Conservation (phyloP, 2,113 vertebrate species). For the Amazona vittata region DNA sequence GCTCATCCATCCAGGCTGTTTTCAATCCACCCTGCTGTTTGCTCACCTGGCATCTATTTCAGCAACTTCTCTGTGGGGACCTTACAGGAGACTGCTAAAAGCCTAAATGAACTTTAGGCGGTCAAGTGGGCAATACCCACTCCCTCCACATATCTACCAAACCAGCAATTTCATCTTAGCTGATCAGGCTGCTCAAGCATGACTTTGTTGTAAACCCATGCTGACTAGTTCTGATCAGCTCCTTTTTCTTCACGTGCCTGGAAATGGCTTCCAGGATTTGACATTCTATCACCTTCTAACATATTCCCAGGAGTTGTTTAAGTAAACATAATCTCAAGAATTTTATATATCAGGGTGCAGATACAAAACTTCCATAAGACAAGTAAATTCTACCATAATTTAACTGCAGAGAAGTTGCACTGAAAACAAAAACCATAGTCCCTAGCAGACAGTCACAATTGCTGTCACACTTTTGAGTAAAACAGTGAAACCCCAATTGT, state of each 20-base stretch:
- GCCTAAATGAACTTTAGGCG: background rate
- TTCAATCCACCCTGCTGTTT: background rate
- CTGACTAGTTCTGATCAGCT: background rate
- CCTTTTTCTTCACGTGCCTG: background rate
- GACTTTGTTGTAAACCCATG: background rate
- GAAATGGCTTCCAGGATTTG: background rate
- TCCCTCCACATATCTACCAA: background rate
- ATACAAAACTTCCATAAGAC: background rate
- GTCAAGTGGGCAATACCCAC: background rate
- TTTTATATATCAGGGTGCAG: background rate
- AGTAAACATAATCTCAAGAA: background rate
- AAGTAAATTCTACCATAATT: background rate
- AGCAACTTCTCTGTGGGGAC: background rate
- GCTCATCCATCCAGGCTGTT: background rate
- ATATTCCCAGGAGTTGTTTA: background rate
- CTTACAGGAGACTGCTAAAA: background rate
- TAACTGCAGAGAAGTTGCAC: fast-evolving
- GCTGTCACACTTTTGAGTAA: background rate
- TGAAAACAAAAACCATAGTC: background rate
- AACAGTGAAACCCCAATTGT: background rate
- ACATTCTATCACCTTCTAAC: background rate
- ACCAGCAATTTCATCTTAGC: background rate
- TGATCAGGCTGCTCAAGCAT: background rate
- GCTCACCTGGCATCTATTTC: background rate
- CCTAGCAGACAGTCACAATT: background rate